Evolutionary conservation across 2,797 vertebrate genomes (phyloP).

Genomic region (Rallus crepitans): DNA sequence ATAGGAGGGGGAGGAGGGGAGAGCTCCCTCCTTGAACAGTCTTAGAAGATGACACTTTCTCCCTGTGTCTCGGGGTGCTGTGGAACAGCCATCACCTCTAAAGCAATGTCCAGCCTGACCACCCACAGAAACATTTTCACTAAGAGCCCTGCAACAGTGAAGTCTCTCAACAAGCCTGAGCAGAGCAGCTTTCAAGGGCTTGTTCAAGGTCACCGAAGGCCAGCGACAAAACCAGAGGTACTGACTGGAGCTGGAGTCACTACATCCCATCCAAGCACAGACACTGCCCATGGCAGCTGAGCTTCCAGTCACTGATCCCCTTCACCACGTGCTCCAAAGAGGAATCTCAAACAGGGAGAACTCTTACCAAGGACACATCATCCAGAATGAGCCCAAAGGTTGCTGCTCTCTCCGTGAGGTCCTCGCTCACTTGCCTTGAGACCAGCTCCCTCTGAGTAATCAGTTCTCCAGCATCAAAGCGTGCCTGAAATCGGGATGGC

Average conservation of each 20-base stretch:
- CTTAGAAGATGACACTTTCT: neutral
- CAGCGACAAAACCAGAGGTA: neutral
- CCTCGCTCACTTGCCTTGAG: constrained; percentile 95
- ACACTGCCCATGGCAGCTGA: accelerated
- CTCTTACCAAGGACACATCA: constrained; percentile 94
- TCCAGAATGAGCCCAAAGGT: constrained; percentile 98
- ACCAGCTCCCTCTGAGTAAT: constrained; percentile 98
- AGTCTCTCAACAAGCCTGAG: neutral
- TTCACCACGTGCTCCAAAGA: neutral
- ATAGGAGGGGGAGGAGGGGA: neutral
- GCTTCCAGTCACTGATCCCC: accelerated
- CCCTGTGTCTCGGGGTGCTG: neutral
- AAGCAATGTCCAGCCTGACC: neutral
- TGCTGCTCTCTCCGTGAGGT: constrained; percentile 92
- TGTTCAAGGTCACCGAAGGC: neutral
- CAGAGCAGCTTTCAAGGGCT: neutral
- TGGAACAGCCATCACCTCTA: neutral
- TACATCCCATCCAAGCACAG: neutral
- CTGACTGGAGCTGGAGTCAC: neutral
- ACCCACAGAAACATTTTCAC: neutral
- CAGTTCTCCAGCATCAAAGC: constrained; percentile 95
- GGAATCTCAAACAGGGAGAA: accelerated
- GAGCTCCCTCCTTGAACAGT: neutral
- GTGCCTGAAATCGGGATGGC: constrained; percentile 81
- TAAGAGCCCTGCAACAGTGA: neutral